phyloP scores from a whole-genome alignment of 2,797 vertebrate species.

The Sylvia borin region DNA sequence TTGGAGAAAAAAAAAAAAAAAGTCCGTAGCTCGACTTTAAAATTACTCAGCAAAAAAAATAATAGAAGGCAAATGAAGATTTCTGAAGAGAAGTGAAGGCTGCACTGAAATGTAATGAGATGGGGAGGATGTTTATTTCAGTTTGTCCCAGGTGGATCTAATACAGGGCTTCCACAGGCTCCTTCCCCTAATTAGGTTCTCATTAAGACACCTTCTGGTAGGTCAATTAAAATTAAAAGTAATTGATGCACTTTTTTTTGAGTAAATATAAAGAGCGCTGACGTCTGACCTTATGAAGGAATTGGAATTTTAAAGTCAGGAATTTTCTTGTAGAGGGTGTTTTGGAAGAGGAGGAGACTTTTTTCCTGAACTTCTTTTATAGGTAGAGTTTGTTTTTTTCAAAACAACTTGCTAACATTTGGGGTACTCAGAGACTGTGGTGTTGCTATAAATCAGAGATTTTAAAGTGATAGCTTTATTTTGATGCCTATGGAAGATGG shows the following conservation, averaged over 20 bases:
- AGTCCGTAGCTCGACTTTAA: neutral
- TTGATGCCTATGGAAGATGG: neutral
- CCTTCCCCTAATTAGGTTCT: neutral
- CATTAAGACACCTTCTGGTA: neutral
- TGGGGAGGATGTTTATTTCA: neutral
- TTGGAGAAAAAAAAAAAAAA: neutral
- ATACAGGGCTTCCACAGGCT: neutral
- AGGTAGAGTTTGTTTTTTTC: neutral
- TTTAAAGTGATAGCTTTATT: neutral
- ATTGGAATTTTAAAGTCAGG: neutral
- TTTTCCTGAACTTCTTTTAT: neutral
- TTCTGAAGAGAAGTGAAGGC: neutral
- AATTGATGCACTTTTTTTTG: neutral
- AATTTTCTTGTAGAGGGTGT: neutral
- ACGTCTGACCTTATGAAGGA: neutral
- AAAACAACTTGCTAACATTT: neutral
- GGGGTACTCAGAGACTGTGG: neutral
- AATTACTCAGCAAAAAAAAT: neutral
- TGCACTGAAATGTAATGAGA: neutral
- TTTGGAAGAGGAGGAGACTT: neutral
- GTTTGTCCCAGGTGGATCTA: neutral
- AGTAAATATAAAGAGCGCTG: neutral
- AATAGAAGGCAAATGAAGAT: neutral
- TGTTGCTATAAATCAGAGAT: neutral
- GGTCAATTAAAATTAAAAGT: neutral